Evolutionary conservation across 2,113 vertebrate genomes (phyloP).

Genomic region (Platanista minor): DNA sequence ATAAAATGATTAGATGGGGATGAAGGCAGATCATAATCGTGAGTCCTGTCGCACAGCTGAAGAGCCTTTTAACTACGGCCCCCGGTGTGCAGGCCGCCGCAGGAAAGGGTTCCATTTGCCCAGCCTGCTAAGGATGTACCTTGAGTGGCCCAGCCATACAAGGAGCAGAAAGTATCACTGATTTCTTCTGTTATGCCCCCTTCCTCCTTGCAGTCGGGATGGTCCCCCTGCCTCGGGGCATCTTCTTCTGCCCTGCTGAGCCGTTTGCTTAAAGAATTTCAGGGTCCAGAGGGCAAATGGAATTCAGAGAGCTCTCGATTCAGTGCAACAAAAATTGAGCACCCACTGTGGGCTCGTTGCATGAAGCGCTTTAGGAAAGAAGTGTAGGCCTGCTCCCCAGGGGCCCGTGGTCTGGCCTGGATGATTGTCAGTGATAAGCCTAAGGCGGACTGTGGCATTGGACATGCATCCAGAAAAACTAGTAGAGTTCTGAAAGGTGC

Average conservation of each 20-base stretch:
- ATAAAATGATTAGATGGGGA: slow-evolving; percentile 24
- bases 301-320: not conserved
- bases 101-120: not conserved
- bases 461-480: not conserved
- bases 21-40: not conserved
- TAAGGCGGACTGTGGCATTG: not conserved
- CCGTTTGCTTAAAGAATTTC: not conserved
- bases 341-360: not conserved
- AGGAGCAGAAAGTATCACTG: not conserved
- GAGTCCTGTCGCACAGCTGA: not conserved
- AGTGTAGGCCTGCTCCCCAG: not conserved
- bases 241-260: not conserved
- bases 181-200: not conserved
- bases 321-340: not conserved
- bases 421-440: not conserved
- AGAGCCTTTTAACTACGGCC: not conserved
- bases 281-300: not conserved
- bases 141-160: not conserved
- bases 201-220: not conserved
- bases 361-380: not conserved
- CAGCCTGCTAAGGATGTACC: rapidly evolving
- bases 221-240: not conserved
- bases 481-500: not conserved
- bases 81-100: rapidly evolving
- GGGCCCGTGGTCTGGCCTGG: too few relatives aligned